Evolutionary conservation across 1,140 invertebrate genomes (phyloP).

Genomic region (Diachasmimorpha longicaudata): DNA sequence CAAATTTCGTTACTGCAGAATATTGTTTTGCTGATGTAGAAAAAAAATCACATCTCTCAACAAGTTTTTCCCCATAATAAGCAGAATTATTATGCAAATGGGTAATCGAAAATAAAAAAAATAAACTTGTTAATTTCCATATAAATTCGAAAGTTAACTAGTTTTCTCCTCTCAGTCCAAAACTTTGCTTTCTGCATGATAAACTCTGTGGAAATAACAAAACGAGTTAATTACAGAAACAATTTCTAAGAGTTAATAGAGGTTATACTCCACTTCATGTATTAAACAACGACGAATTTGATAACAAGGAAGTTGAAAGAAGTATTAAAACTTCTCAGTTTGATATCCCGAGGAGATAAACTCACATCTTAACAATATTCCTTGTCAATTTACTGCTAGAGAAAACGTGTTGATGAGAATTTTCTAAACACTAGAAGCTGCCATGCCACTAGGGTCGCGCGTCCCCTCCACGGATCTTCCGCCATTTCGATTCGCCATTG

Average conservation of each 20-base stretch:
- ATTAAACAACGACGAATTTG: neutral
- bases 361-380: slow-evolving; percentile 28
- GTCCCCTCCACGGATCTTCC: neutral
- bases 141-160: neutral
- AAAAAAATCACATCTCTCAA: no score
- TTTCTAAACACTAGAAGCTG: slow-evolving; percentile 25
- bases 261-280: neutral
- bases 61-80: no score
- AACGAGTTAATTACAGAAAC: neutral
- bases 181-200: neutral
- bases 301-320: no score
- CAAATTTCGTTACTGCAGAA: no score
- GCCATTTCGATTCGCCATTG: neutral
- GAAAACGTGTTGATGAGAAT: slow-evolving; percentile 17
- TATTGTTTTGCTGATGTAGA: no score
- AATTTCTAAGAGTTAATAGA: neutral
- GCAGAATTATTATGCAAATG: no score
- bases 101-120: no score
- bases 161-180: neutral
- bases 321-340: neutral
- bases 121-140: neutral
- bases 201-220: neutral
- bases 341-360: neutral
- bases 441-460: slow-evolving; percentile 11
- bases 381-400: slow-evolving; percentile 6